Evolutionary conservation across 2,797 vertebrate genomes (phyloP), one percentile per base, ranked within the genome.

Genomic region (Gobio occitaniae): DNA sequence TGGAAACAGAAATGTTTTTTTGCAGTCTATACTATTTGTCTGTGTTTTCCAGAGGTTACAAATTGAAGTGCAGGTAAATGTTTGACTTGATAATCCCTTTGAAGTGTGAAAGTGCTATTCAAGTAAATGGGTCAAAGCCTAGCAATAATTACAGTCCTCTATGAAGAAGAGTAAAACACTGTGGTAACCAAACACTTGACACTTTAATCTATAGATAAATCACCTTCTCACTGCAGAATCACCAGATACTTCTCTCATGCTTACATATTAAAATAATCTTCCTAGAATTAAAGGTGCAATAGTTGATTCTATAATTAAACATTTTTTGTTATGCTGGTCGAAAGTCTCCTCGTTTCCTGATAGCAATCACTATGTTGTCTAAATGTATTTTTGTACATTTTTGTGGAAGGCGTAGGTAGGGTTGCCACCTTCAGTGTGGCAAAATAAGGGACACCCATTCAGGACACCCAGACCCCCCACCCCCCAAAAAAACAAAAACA

Each of bases 41-140:
- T 82, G 47, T 82, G 70, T 66, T 76, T 76, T n/a, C 10, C 29
- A 13, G 32, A 54, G 32, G 61, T 76, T 65, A 75, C 32, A 65
- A 25, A 65, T 21, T 52, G 29, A 74, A 75, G 59, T 83, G n/a
- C 38, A 59, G 80, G 52, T 80, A 68, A 68, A 48, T 71, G 47
- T 76, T 66, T 66, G 41, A 17, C 29, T 70, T 52, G 9, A 56
- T 44, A 78, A 47, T 41, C 72, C 76, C 78, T 66, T 77, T 86
- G 25, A 84, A 52, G 70, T 86, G 38, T 63, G 70, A 72, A 71
- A 78, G 72, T 76, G 77, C 68, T 83, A 54, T 80, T 74, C 65
- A 50, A 82, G 74, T 87, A 83, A 89, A 88, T 79, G 77, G 86
- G 81, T 87, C 81, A 86, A 79, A 78, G 80, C 61, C 54, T 29